These are phyloP conservation scores for Chrysemys picta DNA, from an alignment of 2,113 vertebrate species.

Conservation along the genomic window DNA sequence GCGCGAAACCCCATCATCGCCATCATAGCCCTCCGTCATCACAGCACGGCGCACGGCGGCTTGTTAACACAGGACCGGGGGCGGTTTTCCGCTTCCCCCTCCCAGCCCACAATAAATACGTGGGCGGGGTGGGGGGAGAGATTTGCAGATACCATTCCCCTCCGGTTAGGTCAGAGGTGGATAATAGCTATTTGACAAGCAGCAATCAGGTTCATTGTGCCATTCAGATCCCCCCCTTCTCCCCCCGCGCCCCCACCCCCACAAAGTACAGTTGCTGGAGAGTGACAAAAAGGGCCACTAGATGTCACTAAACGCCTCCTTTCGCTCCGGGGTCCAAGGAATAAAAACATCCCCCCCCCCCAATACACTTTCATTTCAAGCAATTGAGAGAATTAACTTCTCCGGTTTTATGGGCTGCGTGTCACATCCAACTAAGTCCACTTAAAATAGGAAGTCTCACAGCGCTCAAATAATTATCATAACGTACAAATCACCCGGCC, in stretches of 20 bases:
- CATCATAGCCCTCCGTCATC: conserved; percentile 49
- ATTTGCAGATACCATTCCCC: conserved; percentile 8
- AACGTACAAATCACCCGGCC: conserved; percentile 24
- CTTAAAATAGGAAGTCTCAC: conserved; percentile 56
- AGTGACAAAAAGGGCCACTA: conserved; percentile 72
- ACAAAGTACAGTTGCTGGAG: conserved; percentile 24
- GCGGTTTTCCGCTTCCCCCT: neutral
- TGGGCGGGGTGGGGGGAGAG: neutral
- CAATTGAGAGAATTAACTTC: conserved; percentile 66
- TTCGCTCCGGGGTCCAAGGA: conserved; percentile 41
- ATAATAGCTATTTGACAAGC: conserved; percentile 58
- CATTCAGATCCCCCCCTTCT: neutral
- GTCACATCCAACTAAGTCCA: conserved; percentile 72
- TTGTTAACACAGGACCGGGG: conserved; percentile 62
- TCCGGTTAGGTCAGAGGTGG: conserved; percentile 65
- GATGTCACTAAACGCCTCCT: conserved; percentile 80
- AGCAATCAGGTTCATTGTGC: conserved; percentile 49
- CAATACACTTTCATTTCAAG: conserved; percentile 42
- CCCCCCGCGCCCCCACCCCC: neutral
- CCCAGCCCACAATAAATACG: conserved; percentile 46
- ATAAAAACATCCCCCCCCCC: neutral
- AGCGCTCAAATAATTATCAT: conserved; percentile 55
- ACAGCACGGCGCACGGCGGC: conserved; percentile 47
- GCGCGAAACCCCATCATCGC: conserved; percentile 74
- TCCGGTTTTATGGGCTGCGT: conserved; percentile 61